A percentile compares a stretch with the other conserved stretches of the same genome.
Evolutionary conservation across 2,888 invertebrate species (phyloP).

Genomic region (Hirtodrosophila histrioides): DNA sequence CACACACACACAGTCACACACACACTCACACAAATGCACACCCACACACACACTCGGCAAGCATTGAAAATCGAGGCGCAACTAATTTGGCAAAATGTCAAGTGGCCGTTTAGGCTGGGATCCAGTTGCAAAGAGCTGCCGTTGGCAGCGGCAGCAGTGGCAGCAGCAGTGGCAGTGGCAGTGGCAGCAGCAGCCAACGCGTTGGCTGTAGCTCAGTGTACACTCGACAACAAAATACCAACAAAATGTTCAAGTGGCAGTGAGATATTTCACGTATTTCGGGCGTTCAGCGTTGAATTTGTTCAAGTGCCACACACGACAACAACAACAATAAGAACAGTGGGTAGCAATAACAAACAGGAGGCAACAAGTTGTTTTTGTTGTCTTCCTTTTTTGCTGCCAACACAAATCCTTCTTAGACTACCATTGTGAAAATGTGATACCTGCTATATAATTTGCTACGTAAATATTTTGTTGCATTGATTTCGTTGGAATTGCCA

Average conservation of each 20-base stretch:
- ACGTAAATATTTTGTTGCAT: slow-evolving; percentile 61
- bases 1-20: slow-evolving; percentile 7
- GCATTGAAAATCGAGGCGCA: slow-evolving; percentile 67
- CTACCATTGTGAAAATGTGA: slow-evolving; percentile 18
- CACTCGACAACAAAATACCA: slow-evolving; percentile 49
- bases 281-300: slow-evolving; percentile 49
- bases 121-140: slow-evolving; percentile 63
- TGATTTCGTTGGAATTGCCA: slow-evolving; percentile 48
- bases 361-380: slow-evolving; percentile 33
- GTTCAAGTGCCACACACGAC: slow-evolving; percentile 51
- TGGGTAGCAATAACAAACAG: slow-evolving; percentile 15
- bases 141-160: slow-evolving; percentile 11
- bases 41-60: slow-evolving; percentile 19
- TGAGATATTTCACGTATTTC: slow-evolving; percentile 71
- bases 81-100: slow-evolving; percentile 76
- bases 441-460: slow-evolving; percentile 50
- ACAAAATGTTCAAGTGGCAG: slow-evolving; percentile 67
- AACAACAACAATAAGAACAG: slow-evolving; percentile 20
- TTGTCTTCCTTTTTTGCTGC: slow-evolving; percentile 16
- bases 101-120: slow-evolving; percentile 57
- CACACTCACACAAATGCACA: not conserved
- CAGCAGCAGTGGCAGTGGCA: not conserved
- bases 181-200: not conserved
- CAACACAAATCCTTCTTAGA: slow-evolving; percentile 37
- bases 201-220: slow-evolving; percentile 42